Conservation (phyloP, 2,888 invertebrate genomes). For the Nomada ruficornis region DNA sequence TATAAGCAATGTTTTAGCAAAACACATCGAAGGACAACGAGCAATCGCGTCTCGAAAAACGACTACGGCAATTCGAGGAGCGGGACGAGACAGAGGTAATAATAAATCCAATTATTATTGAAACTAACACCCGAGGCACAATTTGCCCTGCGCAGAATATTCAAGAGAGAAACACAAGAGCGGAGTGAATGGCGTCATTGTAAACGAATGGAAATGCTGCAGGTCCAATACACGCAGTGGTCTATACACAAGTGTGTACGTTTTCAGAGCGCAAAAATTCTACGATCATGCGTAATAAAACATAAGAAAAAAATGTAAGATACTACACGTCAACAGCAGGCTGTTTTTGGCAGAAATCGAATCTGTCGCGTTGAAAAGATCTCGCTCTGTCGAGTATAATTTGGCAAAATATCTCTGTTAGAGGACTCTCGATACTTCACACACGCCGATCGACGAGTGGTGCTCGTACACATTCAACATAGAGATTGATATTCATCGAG, state of each 20-base stretch:
- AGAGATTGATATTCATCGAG: conserved; percentile 48
- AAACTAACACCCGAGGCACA: conserved; percentile 10
- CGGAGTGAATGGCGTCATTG: not conserved
- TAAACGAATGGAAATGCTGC: conserved; percentile 1
- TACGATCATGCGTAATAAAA: not conserved
- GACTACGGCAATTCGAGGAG: not conserved
- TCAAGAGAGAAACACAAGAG: not conserved
- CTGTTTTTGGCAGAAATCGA: conserved; percentile 7
- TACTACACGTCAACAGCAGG: not conserved
- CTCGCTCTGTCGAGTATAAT: conserved; percentile 19
- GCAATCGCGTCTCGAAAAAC: conserved; percentile 1
- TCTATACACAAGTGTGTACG: not conserved
- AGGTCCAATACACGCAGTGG: too few relatives aligned
- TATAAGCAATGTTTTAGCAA: not conserved
- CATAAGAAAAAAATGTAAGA: not conserved
- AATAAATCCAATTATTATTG: conserved; percentile 5
- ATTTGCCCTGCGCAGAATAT: not conserved
- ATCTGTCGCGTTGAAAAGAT: conserved; percentile 4
- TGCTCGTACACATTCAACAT: conserved; percentile 18
- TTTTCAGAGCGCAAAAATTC: not conserved
- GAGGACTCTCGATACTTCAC: conserved; percentile 32
- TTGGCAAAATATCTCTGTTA: conserved; percentile 38
- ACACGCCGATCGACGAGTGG: conserved; percentile 13
- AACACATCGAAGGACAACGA: not conserved
- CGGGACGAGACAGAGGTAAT: not conserved